Percentiles rank a stretch among this genome's conserved stretches.
These are phyloP conservation scores for Papilio polytes DNA, from an alignment of 1,140 invertebrate genomes.

Conservation along the genomic window DNA sequence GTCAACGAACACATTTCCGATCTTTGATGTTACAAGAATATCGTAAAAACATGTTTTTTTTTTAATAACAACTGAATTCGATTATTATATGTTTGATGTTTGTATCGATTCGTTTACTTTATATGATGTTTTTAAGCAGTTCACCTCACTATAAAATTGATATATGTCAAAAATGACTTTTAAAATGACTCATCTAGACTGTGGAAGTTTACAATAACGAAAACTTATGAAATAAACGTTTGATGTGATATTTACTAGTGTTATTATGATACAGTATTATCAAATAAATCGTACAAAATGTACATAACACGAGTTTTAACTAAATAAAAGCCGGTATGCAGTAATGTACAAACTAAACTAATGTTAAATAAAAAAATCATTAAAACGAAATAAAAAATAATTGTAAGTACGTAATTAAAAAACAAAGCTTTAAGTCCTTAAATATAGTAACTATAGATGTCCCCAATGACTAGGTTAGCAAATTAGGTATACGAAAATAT, in stretches of 20 bases:
- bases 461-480: slow-evolving; percentile 65
- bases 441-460: slow-evolving; percentile 56
- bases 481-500: slow-evolving; percentile 53
- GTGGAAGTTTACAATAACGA: slow-evolving; percentile 26
- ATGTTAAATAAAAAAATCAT: slow-evolving; percentile 43
- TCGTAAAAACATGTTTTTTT: no score
- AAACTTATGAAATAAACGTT: slow-evolving; percentile 45
- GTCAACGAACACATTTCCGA: no score
- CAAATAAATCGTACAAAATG: slow-evolving; percentile 45
- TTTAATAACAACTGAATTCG: no score
- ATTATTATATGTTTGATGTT: no score
- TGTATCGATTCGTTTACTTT: no score
- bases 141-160: no score
- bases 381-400: slow-evolving; percentile 38
- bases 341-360: slow-evolving; percentile 47
- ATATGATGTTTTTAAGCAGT: no score
- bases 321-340: slow-evolving; percentile 55
- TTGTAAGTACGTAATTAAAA: slow-evolving; percentile 38
- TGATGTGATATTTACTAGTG: slow-evolving; percentile 21
- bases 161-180: no score
- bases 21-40: no score
- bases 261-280: slow-evolving; percentile 1
- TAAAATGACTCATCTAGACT: no score
- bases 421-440: slow-evolving; percentile 39
- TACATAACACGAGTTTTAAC: slow-evolving; percentile 55